phyloP scores from a whole-genome alignment of 2,888 invertebrate species.

The Erebia epiphron region DNA sequence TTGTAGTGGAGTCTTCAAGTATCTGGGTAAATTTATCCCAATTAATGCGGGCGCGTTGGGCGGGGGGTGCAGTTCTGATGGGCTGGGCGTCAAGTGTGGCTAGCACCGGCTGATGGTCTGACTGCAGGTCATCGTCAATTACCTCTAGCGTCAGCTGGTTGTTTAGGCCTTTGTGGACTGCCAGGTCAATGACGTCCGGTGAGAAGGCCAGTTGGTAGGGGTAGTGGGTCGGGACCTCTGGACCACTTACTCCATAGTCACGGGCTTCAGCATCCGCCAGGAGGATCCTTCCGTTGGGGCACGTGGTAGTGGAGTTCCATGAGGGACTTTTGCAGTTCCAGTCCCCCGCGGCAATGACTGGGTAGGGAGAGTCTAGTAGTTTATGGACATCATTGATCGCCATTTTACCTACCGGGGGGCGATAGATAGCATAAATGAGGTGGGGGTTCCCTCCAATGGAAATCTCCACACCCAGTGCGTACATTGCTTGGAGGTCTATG shows the following conservation, averaged over 20 bases:
- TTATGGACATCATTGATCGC: too few species aligned
- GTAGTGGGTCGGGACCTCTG: not conserved
- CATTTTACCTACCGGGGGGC: not conserved
- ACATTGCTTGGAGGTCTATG: too few species aligned
- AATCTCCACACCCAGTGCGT: not conserved
- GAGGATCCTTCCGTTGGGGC: not conserved
- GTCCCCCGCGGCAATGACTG: not conserved
- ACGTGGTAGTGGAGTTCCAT: not conserved
- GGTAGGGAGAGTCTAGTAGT: not conserved
- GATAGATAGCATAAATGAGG: not conserved
- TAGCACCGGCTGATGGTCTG: too few species aligned
- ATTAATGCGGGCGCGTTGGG: not conserved
- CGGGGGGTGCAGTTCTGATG: not conserved
- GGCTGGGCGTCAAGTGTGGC: not conserved
- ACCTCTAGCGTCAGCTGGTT: not conserved
- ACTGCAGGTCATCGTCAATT: too few species aligned
- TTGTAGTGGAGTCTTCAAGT: not conserved
- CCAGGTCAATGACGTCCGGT: too few species aligned
- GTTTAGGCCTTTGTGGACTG: too few species aligned
- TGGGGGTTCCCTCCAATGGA: not conserved
- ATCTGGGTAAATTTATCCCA: not conserved
- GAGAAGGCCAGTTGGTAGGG: not conserved
- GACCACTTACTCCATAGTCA: not conserved
- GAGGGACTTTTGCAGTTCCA: not conserved
- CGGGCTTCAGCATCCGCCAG: not conserved